Evolutionary conservation across 2,888 invertebrate genomes (phyloP).

Genomic region (Scrobipalpa atriplicella): DNA sequence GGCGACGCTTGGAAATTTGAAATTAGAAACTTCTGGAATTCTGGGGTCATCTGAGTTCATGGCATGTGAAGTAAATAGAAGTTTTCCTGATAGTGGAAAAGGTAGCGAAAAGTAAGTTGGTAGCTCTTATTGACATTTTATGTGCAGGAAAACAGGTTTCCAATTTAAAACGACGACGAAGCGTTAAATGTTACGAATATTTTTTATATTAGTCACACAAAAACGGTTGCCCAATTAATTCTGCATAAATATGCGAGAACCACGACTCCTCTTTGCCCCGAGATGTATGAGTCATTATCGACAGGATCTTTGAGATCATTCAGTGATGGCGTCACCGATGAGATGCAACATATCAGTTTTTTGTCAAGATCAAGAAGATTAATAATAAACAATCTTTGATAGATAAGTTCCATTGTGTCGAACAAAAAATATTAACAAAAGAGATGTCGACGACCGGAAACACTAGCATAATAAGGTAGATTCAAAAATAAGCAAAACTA

Average conservation of each 20-base stretch:
- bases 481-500: conserved; percentile 31
- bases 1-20: conserved; percentile 24
- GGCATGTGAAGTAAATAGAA: background rate
- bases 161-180: background rate
- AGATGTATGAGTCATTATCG: conserved; percentile 58
- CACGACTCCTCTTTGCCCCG: conserved; percentile 43
- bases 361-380: background rate
- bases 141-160: background rate
- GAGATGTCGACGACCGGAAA: background rate
- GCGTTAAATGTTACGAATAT: background rate
- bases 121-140: background rate
- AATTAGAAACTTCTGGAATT: conserved; percentile 29
- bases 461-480: conserved; percentile 17
- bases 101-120: background rate
- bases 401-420: background rate
- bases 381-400: background rate
- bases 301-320: conserved; percentile 61
- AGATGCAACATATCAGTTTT: background rate
- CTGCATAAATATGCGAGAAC: conserved; percentile 46
- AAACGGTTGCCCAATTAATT: conserved; percentile 50
- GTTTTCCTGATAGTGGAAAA: background rate
- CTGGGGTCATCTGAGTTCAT: conserved; percentile 25
- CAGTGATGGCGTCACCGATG: conserved; percentile 62
- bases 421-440: background rate
- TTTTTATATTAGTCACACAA: background rate